Conservation (phyloP, 2,113 vertebrate genomes). For the Junco hyemalis region DNA sequence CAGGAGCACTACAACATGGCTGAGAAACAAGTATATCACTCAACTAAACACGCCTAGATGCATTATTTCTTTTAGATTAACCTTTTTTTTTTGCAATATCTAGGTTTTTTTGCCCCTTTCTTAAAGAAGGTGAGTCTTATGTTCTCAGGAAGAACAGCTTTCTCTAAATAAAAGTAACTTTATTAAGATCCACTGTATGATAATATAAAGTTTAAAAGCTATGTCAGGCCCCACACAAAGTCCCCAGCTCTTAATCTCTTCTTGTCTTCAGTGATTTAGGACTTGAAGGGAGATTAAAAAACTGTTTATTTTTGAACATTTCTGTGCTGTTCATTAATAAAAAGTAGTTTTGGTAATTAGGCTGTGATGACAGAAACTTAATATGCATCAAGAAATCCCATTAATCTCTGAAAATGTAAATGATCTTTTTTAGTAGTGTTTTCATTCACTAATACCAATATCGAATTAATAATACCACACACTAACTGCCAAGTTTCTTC, state of each 20-base stretch:
- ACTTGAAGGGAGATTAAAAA: not conserved
- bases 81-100: not conserved
- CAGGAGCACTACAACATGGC: fast-evolving
- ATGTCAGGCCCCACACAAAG: not conserved
- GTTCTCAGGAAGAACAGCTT: not conserved
- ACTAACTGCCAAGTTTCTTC: not conserved
- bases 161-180: not conserved
- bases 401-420: not conserved
- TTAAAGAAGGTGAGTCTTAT: not conserved
- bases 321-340: not conserved
- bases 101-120: fast-evolving
- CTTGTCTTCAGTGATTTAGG: not conserved
- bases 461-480: not conserved
- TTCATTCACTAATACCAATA: not conserved
- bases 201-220: not conserved
- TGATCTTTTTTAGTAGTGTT: not conserved
- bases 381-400: not conserved
- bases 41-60: not conserved
- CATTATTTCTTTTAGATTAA: not conserved
- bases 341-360: not conserved
- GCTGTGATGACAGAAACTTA: not conserved
- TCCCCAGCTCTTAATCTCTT: not conserved
- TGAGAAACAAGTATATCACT: not conserved
- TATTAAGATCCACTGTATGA: not conserved
- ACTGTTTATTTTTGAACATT: not conserved